Evolutionary conservation across 1,140 invertebrate species (phyloP), one percentile per base, ranked within the genome.

Genomic region (Lucilia sericata): DNA sequence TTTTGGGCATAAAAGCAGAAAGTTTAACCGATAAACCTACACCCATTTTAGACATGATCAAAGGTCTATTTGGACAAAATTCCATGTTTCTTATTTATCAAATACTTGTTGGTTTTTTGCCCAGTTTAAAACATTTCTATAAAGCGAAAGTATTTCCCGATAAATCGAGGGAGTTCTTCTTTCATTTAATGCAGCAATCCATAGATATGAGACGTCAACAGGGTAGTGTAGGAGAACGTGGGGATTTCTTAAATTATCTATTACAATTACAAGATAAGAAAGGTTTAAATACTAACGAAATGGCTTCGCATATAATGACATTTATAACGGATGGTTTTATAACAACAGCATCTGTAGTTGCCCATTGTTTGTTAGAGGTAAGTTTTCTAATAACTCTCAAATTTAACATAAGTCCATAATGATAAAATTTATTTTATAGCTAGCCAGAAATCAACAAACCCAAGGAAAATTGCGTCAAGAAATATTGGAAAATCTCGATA

Each of bases 1-100:
- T 91, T 0, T 88, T 93, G 83, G 92, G 92, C 0, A 85, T 93
- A 1, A 87, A 91, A 8, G 91, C 89, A 0, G 87, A 89, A 65
- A 89, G 88, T 88, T 92, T 88, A 83, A 34, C 83, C 5, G 86
- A 87, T 0, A 87, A 86, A 0, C 88, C 85, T 8, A 86, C 88
- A 4, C 90, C 87, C 1, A 86, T 87, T 25, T 84, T 87, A 84
- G 85, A 10, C 74, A 82, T 51, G 74, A 87, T 76, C 17, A 84
- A 70, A 21, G 88, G 76, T 75, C 88, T 89, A 5, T 88, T 88
- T 5, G 51, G 47, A 0, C 21, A 30, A 30, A 13, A 21, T 30
- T 12, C 14, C 12, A 25, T 36, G 12, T 84, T 87, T 19, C 13
- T 88, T 0, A 0, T 88, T 0, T 88, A 87, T 19, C 86, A 87